Evolutionary conservation across 2,888 invertebrate species (phyloP).

Genomic region (Scaeva pyrastri): DNA sequence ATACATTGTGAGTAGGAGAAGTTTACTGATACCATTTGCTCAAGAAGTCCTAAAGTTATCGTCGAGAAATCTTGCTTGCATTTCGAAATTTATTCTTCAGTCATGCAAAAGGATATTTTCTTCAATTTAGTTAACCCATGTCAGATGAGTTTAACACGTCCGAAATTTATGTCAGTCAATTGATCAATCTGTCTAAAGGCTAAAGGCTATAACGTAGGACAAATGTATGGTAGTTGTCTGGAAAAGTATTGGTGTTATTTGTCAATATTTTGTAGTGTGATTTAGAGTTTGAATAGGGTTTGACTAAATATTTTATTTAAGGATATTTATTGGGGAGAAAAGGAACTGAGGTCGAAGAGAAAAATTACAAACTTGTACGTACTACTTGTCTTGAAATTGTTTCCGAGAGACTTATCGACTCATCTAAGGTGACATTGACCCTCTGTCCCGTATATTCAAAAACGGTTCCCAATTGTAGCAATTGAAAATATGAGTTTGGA

Average conservation of each 20-base stretch:
- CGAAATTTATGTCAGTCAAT: constrained; percentile 22
- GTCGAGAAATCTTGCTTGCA: neutral
- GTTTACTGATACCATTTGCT: neutral
- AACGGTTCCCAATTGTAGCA: too few relatives aligned
- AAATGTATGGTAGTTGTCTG: constrained; percentile 20
- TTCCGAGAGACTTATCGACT: too few relatives aligned
- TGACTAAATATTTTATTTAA: too few relatives aligned
- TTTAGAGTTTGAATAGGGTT: neutral
- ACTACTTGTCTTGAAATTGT: too few relatives aligned
- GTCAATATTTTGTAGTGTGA: neutral
- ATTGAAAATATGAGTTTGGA: too few relatives aligned
- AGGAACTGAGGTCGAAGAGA: too few relatives aligned
- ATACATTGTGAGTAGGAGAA: too few relatives aligned
- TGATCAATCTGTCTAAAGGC: constrained; percentile 20
- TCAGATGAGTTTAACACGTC: neutral
- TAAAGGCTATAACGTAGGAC: neutral
- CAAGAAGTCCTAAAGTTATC: constrained; percentile 19
- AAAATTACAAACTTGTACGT: too few relatives aligned
- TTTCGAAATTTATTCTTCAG: constrained; percentile 21
- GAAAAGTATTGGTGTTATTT: neutral
- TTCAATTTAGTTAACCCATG: neutral
- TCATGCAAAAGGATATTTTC: constrained; percentile 9
- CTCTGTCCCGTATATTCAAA: too few relatives aligned
- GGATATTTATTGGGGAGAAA: too few relatives aligned
- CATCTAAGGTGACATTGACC: too few relatives aligned